Evolutionary conservation across 2,888 invertebrate species (phyloP), one percentile per base, ranked within the genome.

Genomic region (Callosobruchus maculatus): DNA sequence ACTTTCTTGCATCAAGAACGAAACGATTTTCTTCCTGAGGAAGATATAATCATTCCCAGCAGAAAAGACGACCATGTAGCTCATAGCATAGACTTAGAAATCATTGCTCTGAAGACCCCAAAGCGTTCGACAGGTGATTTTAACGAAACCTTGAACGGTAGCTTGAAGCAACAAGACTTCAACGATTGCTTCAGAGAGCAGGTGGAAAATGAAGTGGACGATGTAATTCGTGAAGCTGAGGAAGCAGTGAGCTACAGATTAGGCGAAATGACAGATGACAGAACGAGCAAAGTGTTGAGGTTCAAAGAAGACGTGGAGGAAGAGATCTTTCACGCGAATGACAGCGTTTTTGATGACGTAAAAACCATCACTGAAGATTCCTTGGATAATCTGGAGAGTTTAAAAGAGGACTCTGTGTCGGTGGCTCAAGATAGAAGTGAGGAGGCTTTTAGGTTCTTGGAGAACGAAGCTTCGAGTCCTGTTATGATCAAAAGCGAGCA

Each of bases 1-100:
- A 85, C 86, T 20, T 87, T 87, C 77, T 81, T 87, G 31, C 86
- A 87, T 77, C 86, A 87, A 77, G 87, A 87, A 81, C 81, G 87
- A 21, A 87, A 87, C 78, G 87, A 87, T 77, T 87, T 87, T 76
- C 79, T 87, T 71, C 85, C 87, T 2, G 80, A 85, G 70, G 87
- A 87, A 21, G 87, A 87, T 76, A 82, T 85, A 73, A 85, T 87
- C 49, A 86, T 87, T 69, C 86, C 87, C 2, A 85, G 83, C 73
- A 80, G 87, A 72, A 87, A 87, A 78, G 85, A 86, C 71, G 87
- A 87, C 77, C 87, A 87, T 76, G 83, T 87, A 21, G 79, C 86
- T 3, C 81, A 83, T 72, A 78, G 81, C 74, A 87, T 87, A 22
- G 82, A 87, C 78, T 79, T 87, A 70, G 83, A 84, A 73, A 79